Base-by-base conservation (phyloP, 2,888 invertebrate genomes). In the Coenonympha arcania region DNA sequence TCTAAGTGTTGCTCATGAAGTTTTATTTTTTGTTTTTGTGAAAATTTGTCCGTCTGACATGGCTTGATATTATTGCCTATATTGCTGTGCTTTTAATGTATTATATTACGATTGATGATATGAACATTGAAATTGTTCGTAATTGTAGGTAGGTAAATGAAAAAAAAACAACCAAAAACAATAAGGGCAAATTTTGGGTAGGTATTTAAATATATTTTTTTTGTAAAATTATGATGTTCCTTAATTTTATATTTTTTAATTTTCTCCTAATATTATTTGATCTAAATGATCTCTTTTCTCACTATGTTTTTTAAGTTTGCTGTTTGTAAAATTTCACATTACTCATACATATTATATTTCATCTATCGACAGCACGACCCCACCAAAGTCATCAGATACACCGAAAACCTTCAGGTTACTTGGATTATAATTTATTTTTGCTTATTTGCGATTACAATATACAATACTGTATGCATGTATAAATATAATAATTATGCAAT, bases 301-400 rank as follows among this genome's bases (percentile, higher is more conserved):
- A 50, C 46, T 13, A 34, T 36, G 33, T 41, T 41, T 55, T 42
- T 49, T 50, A 45, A 59, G 62, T 59, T 58, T 33, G 55, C 53
- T 55, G 52, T 57, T 54, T 66, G 69, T 72, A 65, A 69, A 71
- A 30, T 47, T 9, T 52, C 44, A 54, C 56, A 46, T 53, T 30
- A 47, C 57, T 73, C 77, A 80, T 79, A 64, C 63, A 67, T 26
- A 67, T n/a, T n/a, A n/a, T 74, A 73, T 83, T 84, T 76, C 81
- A 83, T 82, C 69, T 80, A 83, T 71, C 80, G 69, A 73, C 86
- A 84, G 85, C 86, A 86, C 85, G 83, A 68, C 84, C 73, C 75
- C 83, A 84, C 72, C 84, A 79, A 83, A 84, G 84, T 72, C 85
- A 86, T 83, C 86, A 86, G 79, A 76, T 85, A 79, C 86, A 86